Conservation (phyloP, 2,113 vertebrate genomes). For the Myrmecophaga tridactyla region DNA sequence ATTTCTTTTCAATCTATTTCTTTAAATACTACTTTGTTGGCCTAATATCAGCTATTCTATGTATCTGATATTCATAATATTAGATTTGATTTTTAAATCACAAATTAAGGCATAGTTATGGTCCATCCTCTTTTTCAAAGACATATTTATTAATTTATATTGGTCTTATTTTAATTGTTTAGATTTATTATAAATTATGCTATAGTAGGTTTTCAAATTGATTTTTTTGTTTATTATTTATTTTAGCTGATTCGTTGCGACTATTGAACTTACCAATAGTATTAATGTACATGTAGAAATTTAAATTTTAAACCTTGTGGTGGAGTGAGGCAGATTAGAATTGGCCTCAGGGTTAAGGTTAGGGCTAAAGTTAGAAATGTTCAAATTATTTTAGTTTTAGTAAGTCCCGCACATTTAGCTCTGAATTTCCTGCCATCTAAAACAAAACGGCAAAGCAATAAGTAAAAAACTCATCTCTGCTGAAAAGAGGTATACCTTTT, state of each 20-base stretch:
- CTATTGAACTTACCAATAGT: background rate
- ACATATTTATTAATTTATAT: slow-evolving; percentile 13
- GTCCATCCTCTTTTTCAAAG: background rate
- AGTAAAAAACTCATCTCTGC: background rate
- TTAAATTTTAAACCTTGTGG: background rate
- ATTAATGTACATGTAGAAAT: background rate
- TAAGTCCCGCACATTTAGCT: background rate
- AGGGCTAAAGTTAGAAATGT: background rate
- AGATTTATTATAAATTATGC: background rate
- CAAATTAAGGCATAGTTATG: background rate
- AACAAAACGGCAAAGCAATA: background rate
- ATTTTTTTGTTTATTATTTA: background rate
- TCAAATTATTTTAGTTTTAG: background rate
- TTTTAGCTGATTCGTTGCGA: background rate
- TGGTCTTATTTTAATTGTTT: background rate
- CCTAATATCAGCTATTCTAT: background rate
- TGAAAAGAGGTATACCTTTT: background rate
- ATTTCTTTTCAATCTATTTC: background rate
- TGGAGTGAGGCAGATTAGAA: background rate
- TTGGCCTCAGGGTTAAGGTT: background rate
- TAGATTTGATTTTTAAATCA: slow-evolving; percentile 8
- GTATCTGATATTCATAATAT: background rate
- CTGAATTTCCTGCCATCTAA: background rate
- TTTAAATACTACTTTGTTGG: background rate
- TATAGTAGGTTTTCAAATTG: background rate